Evolutionary conservation across 2,888 invertebrate genomes (phyloP), one percentile per base, ranked within the genome.

Genomic region (Boloria selene): DNA sequence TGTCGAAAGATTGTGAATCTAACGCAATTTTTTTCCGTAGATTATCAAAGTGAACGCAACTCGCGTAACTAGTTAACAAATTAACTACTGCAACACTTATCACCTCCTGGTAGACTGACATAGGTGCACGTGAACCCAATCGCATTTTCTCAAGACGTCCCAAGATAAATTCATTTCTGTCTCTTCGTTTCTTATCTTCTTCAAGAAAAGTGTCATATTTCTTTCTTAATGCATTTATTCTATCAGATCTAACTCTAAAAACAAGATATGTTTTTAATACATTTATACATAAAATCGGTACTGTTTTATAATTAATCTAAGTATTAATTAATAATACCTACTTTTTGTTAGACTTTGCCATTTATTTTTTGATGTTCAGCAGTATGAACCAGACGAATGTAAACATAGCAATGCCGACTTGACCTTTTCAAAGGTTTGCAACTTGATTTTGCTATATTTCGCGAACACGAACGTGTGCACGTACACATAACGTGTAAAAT

Each of bases 161-260:
- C 77, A 93, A 74, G 70, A 93, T 90, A 68, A 84, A 88, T 62
- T 89, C 87, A 77, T 93, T 93, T 14, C 93, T 80, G 64, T 89
- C 87, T 74, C 84, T 90, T 13, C 93, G 82, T 72, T 85, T 90
- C 72, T 87, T 91, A 70, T 92, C 92, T 65, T 93, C 90, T 72
- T 87, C 89, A 62, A 92, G 77, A 73, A 91, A 88, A 17, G 83
- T 79, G 67, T 92, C 92, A 79, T 91, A 93, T 76, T 88, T 85
- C 74, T 91, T 88, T 68, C 86, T 79, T 42, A 92, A 69, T 7
- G 79, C 79, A 70, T 87, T 87, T 18, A 92, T 84, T 31, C 85
- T 85, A 22, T 88, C 88, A 4, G 87, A 82, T 78, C 83, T 90
- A 31, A 80, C 65, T 78, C 92, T 91, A 78, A 47, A 83, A 81